These are phyloP conservation scores for Antitype chi DNA, from an alignment of 2,888 invertebrate species.

Conservation along the genomic window DNA sequence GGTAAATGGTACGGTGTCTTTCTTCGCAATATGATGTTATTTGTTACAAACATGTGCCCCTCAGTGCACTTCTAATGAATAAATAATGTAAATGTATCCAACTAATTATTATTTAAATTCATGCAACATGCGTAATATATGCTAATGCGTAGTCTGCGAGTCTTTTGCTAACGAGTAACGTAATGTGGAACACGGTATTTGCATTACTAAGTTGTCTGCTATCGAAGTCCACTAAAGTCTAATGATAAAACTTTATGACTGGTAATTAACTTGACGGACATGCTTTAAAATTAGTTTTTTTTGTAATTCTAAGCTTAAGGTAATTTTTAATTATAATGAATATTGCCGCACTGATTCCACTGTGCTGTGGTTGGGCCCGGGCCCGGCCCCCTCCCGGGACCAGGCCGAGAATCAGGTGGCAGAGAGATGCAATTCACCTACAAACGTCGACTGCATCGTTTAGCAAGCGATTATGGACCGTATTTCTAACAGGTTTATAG, in stretches of 20 bases:
- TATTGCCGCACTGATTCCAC: slow-evolving; percentile 29
- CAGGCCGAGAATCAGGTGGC: slow-evolving; percentile 75
- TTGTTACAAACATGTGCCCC: neutral
- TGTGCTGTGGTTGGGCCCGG: slow-evolving; percentile 67
- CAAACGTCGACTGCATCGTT: slow-evolving; percentile 59
- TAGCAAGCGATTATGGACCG: slow-evolving; percentile 68
- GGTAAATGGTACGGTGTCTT: neutral
- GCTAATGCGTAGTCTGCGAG: slow-evolving; percentile 27
- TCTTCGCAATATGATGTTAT: neutral
- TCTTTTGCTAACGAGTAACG: slow-evolving; percentile 30
- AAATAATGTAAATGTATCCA: slow-evolving; percentile 22
- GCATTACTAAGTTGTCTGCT: slow-evolving; percentile 40
- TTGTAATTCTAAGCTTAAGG: neutral
- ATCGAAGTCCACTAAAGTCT: slow-evolving; percentile 3
- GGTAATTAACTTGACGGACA: neutral
- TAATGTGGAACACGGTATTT: slow-evolving; percentile 33
- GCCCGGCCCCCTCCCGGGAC: slow-evolving; percentile 63
- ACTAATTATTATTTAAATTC: slow-evolving; percentile 44
- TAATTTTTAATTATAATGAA: neutral
- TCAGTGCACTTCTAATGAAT: slow-evolving; percentile 29
- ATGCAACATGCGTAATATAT: slow-evolving; percentile 47
- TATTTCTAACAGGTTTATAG: slow-evolving; percentile 60
- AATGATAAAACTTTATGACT: slow-evolving; percentile 19
- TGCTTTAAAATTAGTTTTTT: neutral
- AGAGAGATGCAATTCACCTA: slow-evolving; percentile 77